Conservation (phyloP, 2,113 vertebrate genomes). For the Tautogolabrus adspersus region DNA sequence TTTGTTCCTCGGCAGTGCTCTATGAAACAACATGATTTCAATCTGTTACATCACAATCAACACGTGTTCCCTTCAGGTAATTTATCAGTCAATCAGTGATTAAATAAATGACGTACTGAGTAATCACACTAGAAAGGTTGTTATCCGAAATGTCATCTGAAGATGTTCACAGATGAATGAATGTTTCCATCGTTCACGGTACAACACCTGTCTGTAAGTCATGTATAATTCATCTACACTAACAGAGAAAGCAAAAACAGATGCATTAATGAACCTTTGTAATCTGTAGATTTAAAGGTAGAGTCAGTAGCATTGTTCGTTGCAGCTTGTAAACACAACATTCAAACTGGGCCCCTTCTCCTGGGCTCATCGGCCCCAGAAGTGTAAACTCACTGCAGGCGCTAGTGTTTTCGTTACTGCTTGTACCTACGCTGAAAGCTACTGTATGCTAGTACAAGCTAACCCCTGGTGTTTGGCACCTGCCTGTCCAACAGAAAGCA, state of each 20-base stretch:
- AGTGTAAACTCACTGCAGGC: too few species aligned
- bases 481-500: too few species aligned
- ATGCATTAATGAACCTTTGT: neutral
- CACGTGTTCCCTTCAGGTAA: neutral
- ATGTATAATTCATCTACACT: neutral
- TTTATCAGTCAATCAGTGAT: conserved; percentile 23
- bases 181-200: neutral
- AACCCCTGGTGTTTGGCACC: too few species aligned
- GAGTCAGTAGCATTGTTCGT: too few species aligned
- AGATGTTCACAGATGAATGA: neutral
- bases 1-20: conserved; percentile 46
- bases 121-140: conserved; percentile 1
- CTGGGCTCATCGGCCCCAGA: too few species aligned
- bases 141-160: conserved; percentile 11
- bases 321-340: too few species aligned
- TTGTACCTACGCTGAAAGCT: too few species aligned
- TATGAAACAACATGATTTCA: conserved; percentile 50
- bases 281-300: neutral
- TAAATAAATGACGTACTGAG: conserved; percentile 4
- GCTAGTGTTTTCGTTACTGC: too few species aligned
- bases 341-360: too few species aligned
- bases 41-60: conserved; percentile 59
- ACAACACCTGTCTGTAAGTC: neutral
- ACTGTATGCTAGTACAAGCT: too few species aligned
- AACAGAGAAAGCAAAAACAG: neutral